Evolutionary conservation across 2,113 vertebrate genomes (phyloP), one percentile per base, ranked within the genome.

Genomic region (Indicator indicator): DNA sequence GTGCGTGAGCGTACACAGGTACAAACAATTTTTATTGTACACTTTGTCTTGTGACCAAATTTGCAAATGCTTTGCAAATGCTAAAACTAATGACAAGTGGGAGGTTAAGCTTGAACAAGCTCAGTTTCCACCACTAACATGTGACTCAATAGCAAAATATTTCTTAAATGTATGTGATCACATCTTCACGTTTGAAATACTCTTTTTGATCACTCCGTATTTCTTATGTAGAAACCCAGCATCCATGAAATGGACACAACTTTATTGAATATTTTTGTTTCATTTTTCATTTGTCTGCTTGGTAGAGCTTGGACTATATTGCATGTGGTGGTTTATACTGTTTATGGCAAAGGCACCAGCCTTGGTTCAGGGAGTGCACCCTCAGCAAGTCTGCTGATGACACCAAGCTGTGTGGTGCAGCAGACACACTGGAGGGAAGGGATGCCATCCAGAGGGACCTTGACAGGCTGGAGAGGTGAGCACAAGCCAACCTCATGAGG

Each of bases 161-260:
- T 89, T 82, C 27, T 67, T 28, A 75, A n/a, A 52, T 36, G 4
- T 38, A 15, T 46, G 17, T 0, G 0, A 78, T 38, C 40, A 40
- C 16, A 12, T 21, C 42, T 1, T 86, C 78, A 88, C 17, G 12
- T 88, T 81, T 84, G 8, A 83, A 77, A 71, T 64, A 28, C 4
- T 59, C 9, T 33, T 88, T 94, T 44, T 44, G 8, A 32, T 54
- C 27, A 12, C 15, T 46, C 17, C 60, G 19, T 4, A 24, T 62
- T 83, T 83, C 33, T 69, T n/a, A 63, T 10, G 20, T 7, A 46
- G 20, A 69, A 72, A 83, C 58, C 0, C 26, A 68, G 10, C 15
- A 64, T 79, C 40, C 11, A 18, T 76, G 32, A 78, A 87, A 65
- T 6, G 7, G 6, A 44, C 26, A 46, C 3, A 56, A 56, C 16